These are phyloP conservation scores for Astropecten irregularis DNA, from an alignment of 53 echinoderm and acorn worm genomes.

Conservation along the genomic window DNA sequence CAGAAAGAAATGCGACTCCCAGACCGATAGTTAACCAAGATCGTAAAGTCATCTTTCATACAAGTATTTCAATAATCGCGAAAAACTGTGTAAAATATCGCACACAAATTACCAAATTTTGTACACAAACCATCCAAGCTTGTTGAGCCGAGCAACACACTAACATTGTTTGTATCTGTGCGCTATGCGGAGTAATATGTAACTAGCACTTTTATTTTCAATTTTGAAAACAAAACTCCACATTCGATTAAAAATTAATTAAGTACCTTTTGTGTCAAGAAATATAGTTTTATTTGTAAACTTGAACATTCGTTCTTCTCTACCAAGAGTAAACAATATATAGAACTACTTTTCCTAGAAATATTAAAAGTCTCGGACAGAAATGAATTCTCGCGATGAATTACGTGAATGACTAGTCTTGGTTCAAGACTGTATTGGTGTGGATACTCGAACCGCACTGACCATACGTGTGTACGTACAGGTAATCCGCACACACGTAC, in stretches of 20 bases:
- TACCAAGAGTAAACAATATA: not conserved
- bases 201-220: no score
- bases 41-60: slow-evolving; percentile 15
- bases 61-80: not conserved
- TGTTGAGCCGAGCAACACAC: slow-evolving; percentile 6
- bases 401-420: slow-evolving; percentile 52
- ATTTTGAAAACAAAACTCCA: no score
- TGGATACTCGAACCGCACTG: no score
- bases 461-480: no score
- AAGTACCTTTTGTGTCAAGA: no score
- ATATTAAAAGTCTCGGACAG: no score
- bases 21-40: slow-evolving; percentile 18
- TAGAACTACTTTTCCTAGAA: not conserved
- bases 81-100: no score
- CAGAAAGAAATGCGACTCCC: slow-evolving; percentile 10
- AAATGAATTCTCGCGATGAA: slow-evolving; percentile 7
- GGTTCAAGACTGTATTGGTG: no score
- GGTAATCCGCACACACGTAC: no score
- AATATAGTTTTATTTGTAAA: not conserved
- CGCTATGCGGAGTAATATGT: slow-evolving; percentile 15
- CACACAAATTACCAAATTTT: not conserved
- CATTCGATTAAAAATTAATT: no score
- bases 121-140: slow-evolving; percentile 2
- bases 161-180: not conserved
- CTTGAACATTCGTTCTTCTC: not conserved